Evolutionary conservation across 1,140 invertebrate genomes (phyloP).

Genomic region (Drosophila punjabiensis): DNA sequence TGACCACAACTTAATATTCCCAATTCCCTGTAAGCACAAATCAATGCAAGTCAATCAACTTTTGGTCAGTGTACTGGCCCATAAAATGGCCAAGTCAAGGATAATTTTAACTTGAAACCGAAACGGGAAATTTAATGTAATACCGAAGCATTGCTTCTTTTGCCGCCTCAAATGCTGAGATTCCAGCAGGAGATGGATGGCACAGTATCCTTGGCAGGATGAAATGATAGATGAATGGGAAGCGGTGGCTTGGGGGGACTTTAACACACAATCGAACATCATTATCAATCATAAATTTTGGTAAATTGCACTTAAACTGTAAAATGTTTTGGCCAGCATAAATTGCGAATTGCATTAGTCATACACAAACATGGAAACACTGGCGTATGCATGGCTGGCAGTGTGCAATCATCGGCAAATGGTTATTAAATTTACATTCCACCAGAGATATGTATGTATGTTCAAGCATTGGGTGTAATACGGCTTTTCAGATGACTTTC

Average conservation of each 20-base stretch:
- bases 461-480: constrained; percentile 6
- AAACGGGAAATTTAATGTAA: constrained; percentile 14
- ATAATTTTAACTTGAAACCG: constrained; percentile 23
- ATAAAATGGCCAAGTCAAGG: constrained; percentile 7
- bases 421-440: constrained; percentile 59
- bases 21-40: constrained; percentile 45
- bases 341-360: constrained; percentile 55
- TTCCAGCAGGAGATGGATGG: constrained; percentile 9
- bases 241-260: constrained; percentile 11
- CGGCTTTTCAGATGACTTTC: constrained; percentile 60
- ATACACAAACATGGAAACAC: constrained; percentile 16
- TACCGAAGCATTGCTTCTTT: constrained; percentile 36
- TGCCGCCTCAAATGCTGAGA: constrained; percentile 4
- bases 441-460: constrained; percentile 38
- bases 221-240: constrained; percentile 7
- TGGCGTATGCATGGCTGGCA: constrained; percentile 30
- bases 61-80: constrained; percentile 29
- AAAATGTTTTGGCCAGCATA: constrained; percentile 51
- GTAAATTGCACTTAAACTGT: constrained; percentile 67
- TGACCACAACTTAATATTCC: constrained; percentile 37
- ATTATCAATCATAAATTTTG: constrained; percentile 57
- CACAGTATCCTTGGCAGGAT: neutral
- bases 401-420: constrained; percentile 59
- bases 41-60: constrained; percentile 48
- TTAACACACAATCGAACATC: constrained; percentile 61